Evolutionary conservation across 2,113 vertebrate genomes (phyloP), one percentile per base, ranked within the genome.

Genomic region (Dromas ardeola): DNA sequence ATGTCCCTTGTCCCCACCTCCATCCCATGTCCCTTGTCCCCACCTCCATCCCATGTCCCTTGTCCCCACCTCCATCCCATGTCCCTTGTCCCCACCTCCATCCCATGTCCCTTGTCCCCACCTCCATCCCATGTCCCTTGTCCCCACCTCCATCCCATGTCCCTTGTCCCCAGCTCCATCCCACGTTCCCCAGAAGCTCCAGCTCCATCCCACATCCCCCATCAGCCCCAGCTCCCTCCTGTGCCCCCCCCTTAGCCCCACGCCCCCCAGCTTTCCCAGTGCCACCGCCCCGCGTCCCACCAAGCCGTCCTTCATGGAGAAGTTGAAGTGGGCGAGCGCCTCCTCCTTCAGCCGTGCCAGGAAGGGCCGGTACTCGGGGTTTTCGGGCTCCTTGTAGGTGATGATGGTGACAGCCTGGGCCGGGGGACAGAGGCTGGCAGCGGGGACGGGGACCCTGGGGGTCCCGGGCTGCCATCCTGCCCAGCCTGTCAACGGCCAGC

Each of bases 361-460:
- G 82, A 99, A 99, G 23, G 97, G 86, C 18, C 10, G 69, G 90
- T 99, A 99, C 96, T 99, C 99, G 0, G 97, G 97, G 67, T 99
- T 99, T 50, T 98, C 98, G 0, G 99, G 99, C 73, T 99, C 99
- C 55, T 97, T 97, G 95, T 99, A 99, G 0, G 99, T 99, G 95
- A 99, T 98, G 97, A 99, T 99, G 98, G 99, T 99, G 96, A 99
- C 99, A 3, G 98, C 98, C 99, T 99, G 98, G 10, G 29, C 6
- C 2, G 2, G 5, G 63, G 65, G 15, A 25, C 5, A 58, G 61
- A 1, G 3, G 63, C 19, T 29, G 83, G 19, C 49, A 27, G 56
- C 6, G 13, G 80, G 67, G 36, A 16, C 1, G 1, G 42, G 56
- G 74, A 42, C 55, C 32, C 49, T 27, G 15, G 47, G 32, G 45